A percentile compares a stretch with the other conserved stretches of the same genome.
phyloP scores from a whole-genome alignment of 2,113 vertebrate species.

The Chaetodon trifascialis region DNA sequence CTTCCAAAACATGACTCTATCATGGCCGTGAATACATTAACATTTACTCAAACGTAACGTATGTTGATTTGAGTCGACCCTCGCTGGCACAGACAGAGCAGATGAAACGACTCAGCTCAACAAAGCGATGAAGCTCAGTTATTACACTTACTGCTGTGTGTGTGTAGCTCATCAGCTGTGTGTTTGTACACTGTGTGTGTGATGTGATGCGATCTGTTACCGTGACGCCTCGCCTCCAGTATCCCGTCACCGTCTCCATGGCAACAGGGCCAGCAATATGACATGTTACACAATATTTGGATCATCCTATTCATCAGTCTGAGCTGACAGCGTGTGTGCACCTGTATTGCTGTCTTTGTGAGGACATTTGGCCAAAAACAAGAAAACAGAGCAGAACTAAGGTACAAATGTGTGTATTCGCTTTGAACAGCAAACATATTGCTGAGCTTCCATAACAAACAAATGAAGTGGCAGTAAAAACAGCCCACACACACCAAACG shows the following conservation, averaged over 20 bases:
- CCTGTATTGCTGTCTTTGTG: too few species aligned
- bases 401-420: too few species aligned
- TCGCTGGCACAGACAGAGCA: neutral
- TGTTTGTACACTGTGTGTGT: neutral
- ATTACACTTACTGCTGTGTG: neutral
- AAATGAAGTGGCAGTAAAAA: too few species aligned
- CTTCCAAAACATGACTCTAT: too few species aligned
- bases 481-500: neutral
- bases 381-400: too few species aligned
- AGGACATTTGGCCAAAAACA: neutral
- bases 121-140: too few species aligned
- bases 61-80: too few species aligned
- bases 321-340: neutral
- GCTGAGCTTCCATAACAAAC: too few species aligned
- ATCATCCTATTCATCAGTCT: neutral
- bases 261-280: conserved; percentile 41
- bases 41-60: too few species aligned
- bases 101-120: neutral
- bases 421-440: too few species aligned
- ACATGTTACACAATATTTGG: conserved; percentile 9
- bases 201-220: conserved; percentile 22
- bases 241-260: conserved; percentile 33
- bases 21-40: too few species aligned
- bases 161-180: neutral
- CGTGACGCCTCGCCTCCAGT: conserved; percentile 8